Conservation (phyloP, 2,797 vertebrate genomes). For the Trachops cirrhosus region DNA sequence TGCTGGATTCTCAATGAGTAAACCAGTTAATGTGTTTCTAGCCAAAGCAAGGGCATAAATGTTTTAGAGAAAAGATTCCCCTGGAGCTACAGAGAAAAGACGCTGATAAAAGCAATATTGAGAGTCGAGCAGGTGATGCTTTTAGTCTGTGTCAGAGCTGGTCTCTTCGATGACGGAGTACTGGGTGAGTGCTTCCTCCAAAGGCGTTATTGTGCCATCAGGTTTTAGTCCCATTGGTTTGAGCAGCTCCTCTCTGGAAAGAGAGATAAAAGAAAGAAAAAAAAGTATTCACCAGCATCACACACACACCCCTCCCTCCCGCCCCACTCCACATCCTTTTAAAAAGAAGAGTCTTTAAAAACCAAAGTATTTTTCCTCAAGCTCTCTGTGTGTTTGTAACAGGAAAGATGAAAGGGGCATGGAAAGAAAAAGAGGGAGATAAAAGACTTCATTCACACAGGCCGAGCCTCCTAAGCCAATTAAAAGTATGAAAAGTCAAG, state of each 20-base stretch:
- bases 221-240: conserved; percentile 95
- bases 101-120: conserved; percentile 70
- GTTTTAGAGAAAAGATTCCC: conserved; percentile 76
- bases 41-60: conserved; percentile 79
- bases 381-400: conserved; percentile 71
- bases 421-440: conserved; percentile 79
- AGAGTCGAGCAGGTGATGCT: conserved; percentile 73
- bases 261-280: conserved; percentile 72
- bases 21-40: conserved; percentile 79
- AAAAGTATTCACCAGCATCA: conserved; percentile 78
- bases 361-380: conserved; percentile 77
- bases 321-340: conserved; percentile 60
- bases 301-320: conserved; percentile 53
- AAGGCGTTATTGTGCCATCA: conserved; percentile 95
- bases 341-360: conserved; percentile 76
- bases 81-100: conserved; percentile 78
- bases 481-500: conserved; percentile 82
- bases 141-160: conserved; percentile 93
- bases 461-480: conserved; percentile 82
- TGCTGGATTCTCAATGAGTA: conserved; percentile 70
- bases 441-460: conserved; percentile 80
- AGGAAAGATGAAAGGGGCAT: conserved; percentile 78
- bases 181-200: conserved; percentile 90
- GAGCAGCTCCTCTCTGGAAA: conserved; percentile 94
- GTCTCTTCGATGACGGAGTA: conserved; percentile 85